These are phyloP conservation scores for Pseudococcus jackbeardsleyi DNA, from an alignment of 2,888 invertebrate genomes.

Conservation along the genomic window DNA sequence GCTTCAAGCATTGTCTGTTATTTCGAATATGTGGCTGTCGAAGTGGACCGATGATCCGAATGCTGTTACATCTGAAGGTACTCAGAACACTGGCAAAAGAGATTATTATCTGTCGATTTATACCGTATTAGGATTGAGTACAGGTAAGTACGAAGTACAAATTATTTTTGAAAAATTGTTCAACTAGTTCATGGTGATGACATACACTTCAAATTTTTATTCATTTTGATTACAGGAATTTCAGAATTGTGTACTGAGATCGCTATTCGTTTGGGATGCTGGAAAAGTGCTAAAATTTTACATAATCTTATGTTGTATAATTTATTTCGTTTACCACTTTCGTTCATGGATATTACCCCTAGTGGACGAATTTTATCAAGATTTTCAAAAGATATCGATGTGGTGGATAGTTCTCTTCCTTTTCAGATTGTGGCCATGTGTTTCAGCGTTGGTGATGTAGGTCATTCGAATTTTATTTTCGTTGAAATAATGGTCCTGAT, in stretches of 20 bases:
- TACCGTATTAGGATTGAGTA: slow-evolving; percentile 87
- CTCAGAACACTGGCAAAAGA: slow-evolving; percentile 69
- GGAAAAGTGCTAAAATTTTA: slow-evolving; percentile 72
- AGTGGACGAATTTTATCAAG: slow-evolving; percentile 71
- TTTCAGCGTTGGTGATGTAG: slow-evolving; percentile 68
- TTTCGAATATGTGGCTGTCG: slow-evolving; percentile 89
- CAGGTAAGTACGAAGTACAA: slow-evolving; percentile 76
- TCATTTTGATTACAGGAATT: slow-evolving; percentile 75
- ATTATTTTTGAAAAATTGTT: too few species aligned
- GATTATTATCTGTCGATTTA: slow-evolving; percentile 91
- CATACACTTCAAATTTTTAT: background rate
- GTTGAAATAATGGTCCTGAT: too few species aligned
- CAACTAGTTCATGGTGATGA: too few species aligned
- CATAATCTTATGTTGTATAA: slow-evolving; percentile 66
- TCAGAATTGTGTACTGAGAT: slow-evolving; percentile 78
- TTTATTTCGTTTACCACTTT: slow-evolving; percentile 74
- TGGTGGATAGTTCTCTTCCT: slow-evolving; percentile 74
- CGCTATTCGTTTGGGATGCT: slow-evolving; percentile 77
- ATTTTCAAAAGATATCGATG: slow-evolving; percentile 77
- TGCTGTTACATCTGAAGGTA: slow-evolving; percentile 69
- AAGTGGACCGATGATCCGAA: slow-evolving; percentile 83
- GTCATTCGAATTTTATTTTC: too few species aligned
- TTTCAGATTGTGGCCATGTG: slow-evolving; percentile 74
- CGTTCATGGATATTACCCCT: slow-evolving; percentile 73
- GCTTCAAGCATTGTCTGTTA: slow-evolving; percentile 87